Base-by-base conservation (phyloP, 1,140 invertebrate species). In the Bicyclus anynana region DNA sequence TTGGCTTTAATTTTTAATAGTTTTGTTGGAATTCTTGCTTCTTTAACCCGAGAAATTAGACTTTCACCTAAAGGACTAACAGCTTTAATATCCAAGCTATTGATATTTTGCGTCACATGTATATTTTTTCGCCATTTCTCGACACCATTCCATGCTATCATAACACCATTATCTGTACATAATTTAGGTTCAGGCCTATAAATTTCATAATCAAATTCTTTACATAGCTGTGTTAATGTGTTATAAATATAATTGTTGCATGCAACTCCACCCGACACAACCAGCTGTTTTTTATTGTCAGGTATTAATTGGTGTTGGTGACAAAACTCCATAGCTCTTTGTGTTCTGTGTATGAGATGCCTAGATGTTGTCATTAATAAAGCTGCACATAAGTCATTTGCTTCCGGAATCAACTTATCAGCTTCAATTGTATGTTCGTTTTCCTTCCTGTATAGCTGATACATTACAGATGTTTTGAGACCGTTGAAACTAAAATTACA, bases 81-180 rank as follows among this genome's bases (percentile, higher is more conserved):
- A 38, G 75, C 63, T 66, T 80, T 74, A 52, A 87, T 86, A 65
- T 86, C 80, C 57, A 87, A 61, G 23, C 53, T 66, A 14, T 61
- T 61, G 23, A 77, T 59, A 67, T 84, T 62, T 57, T 60, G 67
- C 14, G 66, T 65, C 40, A 83, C 77, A 68, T 85, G 90, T 81
- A 78, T 44, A 21, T 69, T 60, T 72, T 62, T 74, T 48, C 51
- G 62, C 80, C 80, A 90, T 77, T 93, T 94, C 89, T 99, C 97
- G 21, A 97, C 90, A 6, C 97, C 97, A 91, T 98, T 98, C 98
- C 98, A 99, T 20, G 98, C 98, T 69, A 99, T 97, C 98, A 99
- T 99, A 9, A 98, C 91, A 23, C 98, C 98, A 92, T 99, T 99
- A 83, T 99, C 98, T 1, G 95, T 98, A 80, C 98, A 99, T 2